Conservation (phyloP, 2,113 vertebrate species). For the Melanocharis versteri region DNA sequence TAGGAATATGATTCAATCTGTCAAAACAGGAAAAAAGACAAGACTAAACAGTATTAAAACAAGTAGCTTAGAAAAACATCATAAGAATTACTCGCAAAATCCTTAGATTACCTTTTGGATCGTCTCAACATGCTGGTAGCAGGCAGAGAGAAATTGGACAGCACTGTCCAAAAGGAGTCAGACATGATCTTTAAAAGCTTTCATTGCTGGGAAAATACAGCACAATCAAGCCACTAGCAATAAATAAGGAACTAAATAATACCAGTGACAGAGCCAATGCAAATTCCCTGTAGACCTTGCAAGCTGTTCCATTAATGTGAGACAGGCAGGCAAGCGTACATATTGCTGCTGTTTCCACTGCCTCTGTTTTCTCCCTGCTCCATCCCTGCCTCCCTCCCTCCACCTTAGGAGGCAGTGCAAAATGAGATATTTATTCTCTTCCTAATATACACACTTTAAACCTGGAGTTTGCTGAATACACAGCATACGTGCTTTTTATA, state of each 20-base stretch:
- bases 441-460: background rate
- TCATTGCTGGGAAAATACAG: slow-evolving; percentile 74
- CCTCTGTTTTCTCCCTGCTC: slow-evolving; percentile 58
- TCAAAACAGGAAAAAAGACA: background rate
- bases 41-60: background rate
- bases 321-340: slow-evolving; percentile 59
- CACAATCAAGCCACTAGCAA: slow-evolving; percentile 60
- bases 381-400: slow-evolving; percentile 48
- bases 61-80: slow-evolving; percentile 14
- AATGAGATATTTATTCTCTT: slow-evolving; percentile 33
- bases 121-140: slow-evolving; percentile 87
- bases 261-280: slow-evolving; percentile 68
- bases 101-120: slow-evolving; percentile 83
- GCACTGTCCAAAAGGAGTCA: slow-evolving; percentile 89
- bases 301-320: slow-evolving; percentile 70
- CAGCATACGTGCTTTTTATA: background rate
- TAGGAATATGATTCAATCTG: background rate
- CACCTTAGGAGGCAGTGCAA: slow-evolving; percentile 53
- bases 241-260: slow-evolving; percentile 70
- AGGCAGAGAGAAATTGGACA: slow-evolving; percentile 88
- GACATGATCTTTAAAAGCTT: slow-evolving; percentile 81
- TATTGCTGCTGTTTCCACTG: slow-evolving; percentile 56
- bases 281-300: slow-evolving; percentile 61
- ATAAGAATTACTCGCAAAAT: slow-evolving; percentile 26
- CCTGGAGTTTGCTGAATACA: background rate